Evolutionary conservation across 1,140 invertebrate genomes (phyloP).

Genomic region (Drosophila biarmipes): DNA sequence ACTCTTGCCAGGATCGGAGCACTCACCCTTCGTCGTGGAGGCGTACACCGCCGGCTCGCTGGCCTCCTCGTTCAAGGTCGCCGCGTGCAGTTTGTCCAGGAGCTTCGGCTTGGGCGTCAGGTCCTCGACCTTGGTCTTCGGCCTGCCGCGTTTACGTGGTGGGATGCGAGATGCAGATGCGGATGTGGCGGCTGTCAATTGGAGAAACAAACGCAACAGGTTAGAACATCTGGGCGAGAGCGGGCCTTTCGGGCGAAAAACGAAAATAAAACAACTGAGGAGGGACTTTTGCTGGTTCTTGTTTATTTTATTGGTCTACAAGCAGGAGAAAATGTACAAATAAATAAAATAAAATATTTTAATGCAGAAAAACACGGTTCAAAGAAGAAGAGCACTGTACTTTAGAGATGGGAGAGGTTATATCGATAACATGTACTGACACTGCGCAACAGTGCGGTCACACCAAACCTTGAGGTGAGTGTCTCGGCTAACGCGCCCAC

Average conservation of each 20-base stretch:
- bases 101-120: constrained; percentile 57
- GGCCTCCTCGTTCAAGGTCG: constrained; percentile 48
- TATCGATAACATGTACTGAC: not conserved
- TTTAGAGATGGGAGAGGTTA: not conserved
- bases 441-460: no score
- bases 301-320: constrained; percentile 45
- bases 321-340: constrained; percentile 15
- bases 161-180: constrained; percentile 47
- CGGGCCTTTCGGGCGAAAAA: constrained; percentile 22
- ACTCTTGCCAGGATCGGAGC: not conserved
- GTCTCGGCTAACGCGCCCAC: no score
- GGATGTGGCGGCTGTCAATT: constrained; percentile 28
- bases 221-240: constrained; percentile 37
- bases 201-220: constrained; percentile 48
- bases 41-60: constrained; percentile 74
- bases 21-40: constrained; percentile 78
- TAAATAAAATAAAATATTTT: constrained; percentile 27
- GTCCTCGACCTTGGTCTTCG: constrained; percentile 56
- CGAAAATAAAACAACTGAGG: constrained; percentile 55
- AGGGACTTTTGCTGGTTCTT: constrained; percentile 24
- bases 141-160: constrained; percentile 71
- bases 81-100: constrained; percentile 61
- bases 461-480: no score
- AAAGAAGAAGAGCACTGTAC: constrained; percentile 18
- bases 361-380: constrained; percentile 33